These are phyloP conservation scores for Valencia hispanica DNA, from an alignment of 2,797 vertebrate genomes.

Conservation along the genomic window DNA sequence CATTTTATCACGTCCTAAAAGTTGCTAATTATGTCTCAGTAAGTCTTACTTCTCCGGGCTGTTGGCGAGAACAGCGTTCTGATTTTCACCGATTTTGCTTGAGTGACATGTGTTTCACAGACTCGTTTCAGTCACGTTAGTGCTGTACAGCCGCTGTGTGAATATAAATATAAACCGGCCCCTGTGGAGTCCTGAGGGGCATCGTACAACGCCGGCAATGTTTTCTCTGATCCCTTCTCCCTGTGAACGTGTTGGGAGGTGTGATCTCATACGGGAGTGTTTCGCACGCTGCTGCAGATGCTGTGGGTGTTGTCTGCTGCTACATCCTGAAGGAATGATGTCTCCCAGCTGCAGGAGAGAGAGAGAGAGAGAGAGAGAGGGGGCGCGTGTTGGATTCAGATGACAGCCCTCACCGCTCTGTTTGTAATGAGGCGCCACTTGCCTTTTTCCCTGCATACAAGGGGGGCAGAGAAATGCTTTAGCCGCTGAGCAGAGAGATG, in stretches of 20 bases:
- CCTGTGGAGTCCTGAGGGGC: slow-evolving; percentile 24
- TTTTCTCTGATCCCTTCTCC: slow-evolving; percentile 44
- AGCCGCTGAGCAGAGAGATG: slow-evolving; percentile 31
- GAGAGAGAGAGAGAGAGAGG: slow-evolving; percentile 1
- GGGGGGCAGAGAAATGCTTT: slow-evolving; percentile 20
- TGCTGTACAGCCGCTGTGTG: slow-evolving; percentile 23
- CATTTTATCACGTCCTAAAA: slow-evolving; percentile 16
- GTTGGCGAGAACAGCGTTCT: slow-evolving; percentile 3
- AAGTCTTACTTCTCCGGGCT: slow-evolving; percentile 18
- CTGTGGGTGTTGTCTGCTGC: slow-evolving; percentile 1
- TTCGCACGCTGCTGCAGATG: slow-evolving; percentile 3
- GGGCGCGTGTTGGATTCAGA: slow-evolving; percentile 12
- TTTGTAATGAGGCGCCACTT: slow-evolving; percentile 16
- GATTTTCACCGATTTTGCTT: slow-evolving; percentile 29
- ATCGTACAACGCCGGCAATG: slow-evolving; percentile 15
- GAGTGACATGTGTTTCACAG: slow-evolving; percentile 39
- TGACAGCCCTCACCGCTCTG: slow-evolving; percentile 17
- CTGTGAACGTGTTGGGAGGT: slow-evolving; percentile 23
- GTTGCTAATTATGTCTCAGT: slow-evolving; percentile 31
- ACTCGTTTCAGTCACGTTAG: slow-evolving; percentile 37
- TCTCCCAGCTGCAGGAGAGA: slow-evolving; percentile 2
- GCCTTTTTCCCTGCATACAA: slow-evolving; percentile 15
- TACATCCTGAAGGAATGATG: background rate
- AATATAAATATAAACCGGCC: slow-evolving; percentile 61
- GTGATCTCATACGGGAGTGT: slow-evolving; percentile 7